Base-by-base conservation (phyloP, 2,797 vertebrate species). In the Ataeniobius toweri region DNA sequence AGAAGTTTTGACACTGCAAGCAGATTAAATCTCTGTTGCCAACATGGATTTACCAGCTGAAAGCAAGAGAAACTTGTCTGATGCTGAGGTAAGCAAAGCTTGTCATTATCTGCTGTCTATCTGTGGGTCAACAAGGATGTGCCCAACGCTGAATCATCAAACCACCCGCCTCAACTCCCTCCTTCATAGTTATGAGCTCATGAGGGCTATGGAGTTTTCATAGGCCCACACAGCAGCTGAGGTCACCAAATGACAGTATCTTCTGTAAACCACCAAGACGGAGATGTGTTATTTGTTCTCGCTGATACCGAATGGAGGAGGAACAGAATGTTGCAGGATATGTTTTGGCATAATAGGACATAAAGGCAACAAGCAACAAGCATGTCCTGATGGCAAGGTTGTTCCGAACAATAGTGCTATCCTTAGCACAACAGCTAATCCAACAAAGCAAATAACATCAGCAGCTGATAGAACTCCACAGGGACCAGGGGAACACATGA, bases 51-150 rank as follows among this genome's bases (percentile, higher is more conserved):
- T 82, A 86, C 86, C 8, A 24, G 51, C 68, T 73, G 56, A 58
- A 83, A 31, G 77, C 77, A 86, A 88, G 85, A 81, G 85, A 78
- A 75, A 48, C 1, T 1, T 58, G 46, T 36, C 31, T 75, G 26
- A 68, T 67, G 85, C 86, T 70, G 7, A 73, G 78, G 80, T 89
- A 90, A 92, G 91, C 87, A 65, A 70, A 55, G 83, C 75, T 80
- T 78, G 56, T 86, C 82, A 83, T 85, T 91, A 93, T 94, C 88
- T 88, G 86, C 89, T 85, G 82, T 78, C 76, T 77, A 81, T 31
- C 79, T 88, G 36, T 46, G 80, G 86, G 74, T 91, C 89, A 92
- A 93, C 93, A 92, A 88, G 88, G 92, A 93, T 89, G 90, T 78
- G 78, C 81, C 63, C 75, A 28, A 2, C 1, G 88, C 92, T 91